A percentile compares a stretch with the other conserved stretches of the same genome.
These are phyloP conservation scores for Microcebus tavaratra DNA, from an alignment of 2,113 vertebrate genomes.

Conservation along the genomic window DNA sequence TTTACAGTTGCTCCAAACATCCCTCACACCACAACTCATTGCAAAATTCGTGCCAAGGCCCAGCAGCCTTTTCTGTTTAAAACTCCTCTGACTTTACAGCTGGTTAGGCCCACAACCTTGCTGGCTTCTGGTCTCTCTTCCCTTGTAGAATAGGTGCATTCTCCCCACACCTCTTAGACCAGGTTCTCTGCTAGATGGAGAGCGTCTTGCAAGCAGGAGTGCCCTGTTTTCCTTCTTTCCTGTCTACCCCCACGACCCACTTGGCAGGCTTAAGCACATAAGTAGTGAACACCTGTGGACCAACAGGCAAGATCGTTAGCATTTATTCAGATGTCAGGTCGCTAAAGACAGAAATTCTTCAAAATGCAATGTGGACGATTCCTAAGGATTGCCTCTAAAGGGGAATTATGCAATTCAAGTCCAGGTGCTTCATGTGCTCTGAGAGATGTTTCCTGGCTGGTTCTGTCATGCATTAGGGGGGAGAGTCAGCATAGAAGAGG, in stretches of 20 bases:
- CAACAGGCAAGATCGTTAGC: neutral
- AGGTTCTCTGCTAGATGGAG: neutral
- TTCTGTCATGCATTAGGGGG: neutral
- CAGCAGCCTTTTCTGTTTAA: constrained; percentile 59
- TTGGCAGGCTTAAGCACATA: neutral
- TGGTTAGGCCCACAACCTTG: constrained; percentile 1
- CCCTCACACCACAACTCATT: constrained; percentile 37
- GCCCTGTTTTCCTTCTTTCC: neutral
- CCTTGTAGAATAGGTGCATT: neutral
- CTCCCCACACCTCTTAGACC: neutral
- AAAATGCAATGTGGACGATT: neutral
- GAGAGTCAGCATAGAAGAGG: neutral
- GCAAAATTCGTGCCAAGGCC: constrained; percentile 61
- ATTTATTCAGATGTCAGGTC: neutral
- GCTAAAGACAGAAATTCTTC: constrained; percentile 10
- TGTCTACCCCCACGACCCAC: neutral
- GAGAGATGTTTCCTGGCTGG: neutral
- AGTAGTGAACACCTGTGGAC: neutral
- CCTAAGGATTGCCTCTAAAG: neutral
- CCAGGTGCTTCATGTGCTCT: neutral
- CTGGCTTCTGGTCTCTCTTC: neutral
- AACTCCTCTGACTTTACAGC: constrained; percentile 42
- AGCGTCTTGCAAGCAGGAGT: neutral
- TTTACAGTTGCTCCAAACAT: constrained; percentile 65
- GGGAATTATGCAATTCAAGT: neutral